phyloP scores from a whole-genome alignment of 2,888 invertebrate species.

The Metellina segmentata region DNA sequence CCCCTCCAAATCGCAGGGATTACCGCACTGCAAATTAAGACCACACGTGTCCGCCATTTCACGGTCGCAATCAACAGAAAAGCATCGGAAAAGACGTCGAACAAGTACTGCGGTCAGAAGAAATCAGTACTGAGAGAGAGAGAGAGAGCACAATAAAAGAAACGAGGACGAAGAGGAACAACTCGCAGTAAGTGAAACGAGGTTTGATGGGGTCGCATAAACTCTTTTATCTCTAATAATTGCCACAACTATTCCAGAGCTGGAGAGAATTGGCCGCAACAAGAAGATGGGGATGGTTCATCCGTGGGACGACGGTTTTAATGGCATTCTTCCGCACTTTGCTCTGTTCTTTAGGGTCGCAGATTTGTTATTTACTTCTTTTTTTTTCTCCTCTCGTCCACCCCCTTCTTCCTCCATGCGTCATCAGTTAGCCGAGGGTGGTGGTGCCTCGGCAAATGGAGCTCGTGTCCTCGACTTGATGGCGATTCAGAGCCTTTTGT shows the following conservation, averaged over 20 bases:
- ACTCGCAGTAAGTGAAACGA: conserved; percentile 26
- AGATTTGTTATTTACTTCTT: neutral
- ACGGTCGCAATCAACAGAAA: neutral
- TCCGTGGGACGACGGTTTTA: neutral
- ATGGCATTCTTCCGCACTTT: conserved; percentile 1
- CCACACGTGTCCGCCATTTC: neutral
- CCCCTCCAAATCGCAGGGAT: neutral
- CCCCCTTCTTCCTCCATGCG: neutral
- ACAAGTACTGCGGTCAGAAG: neutral
- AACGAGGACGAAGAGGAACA: conserved; percentile 33
- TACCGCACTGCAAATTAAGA: neutral
- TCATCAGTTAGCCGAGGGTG: neutral
- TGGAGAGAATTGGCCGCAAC: conserved; percentile 13
- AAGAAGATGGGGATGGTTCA: neutral
- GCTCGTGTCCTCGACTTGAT: neutral
- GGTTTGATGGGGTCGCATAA: conserved; percentile 53
- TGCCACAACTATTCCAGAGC: conserved; percentile 14
- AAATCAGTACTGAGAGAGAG: neutral
- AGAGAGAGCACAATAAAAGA: neutral
- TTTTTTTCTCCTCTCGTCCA: neutral
- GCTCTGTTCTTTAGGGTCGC: neutral
- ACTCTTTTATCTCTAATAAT: conserved; percentile 57
- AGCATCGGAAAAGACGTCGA: neutral
- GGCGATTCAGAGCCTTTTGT: neutral
- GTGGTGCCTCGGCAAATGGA: neutral